Conservation (phyloP, 1,140 invertebrate species). For the Dryas iulia region DNA sequence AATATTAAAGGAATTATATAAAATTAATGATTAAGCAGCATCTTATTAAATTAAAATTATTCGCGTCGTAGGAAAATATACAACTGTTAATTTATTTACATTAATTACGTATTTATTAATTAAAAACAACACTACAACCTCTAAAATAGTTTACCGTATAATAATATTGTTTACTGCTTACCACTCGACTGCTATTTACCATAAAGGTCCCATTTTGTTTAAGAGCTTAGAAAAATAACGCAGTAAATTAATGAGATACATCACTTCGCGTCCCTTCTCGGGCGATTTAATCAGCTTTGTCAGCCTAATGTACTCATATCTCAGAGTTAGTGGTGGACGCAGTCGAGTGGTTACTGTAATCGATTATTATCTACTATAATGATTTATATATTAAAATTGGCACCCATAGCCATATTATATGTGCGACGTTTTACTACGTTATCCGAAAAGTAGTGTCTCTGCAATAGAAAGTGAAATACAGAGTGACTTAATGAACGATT, state of each 20-base stretch:
- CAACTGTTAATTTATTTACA: neutral
- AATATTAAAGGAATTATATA: no score
- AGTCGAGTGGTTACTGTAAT: neutral
- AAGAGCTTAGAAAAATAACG: constrained; percentile 2
- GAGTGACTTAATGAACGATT: no score
- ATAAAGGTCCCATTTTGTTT: neutral
- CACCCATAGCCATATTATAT: no score
- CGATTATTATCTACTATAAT: neutral
- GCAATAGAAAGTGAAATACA: no score
- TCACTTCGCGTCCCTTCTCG: constrained; percentile 12
- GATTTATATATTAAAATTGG: neutral
- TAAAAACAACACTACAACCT: no score
- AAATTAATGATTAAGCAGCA: no score
- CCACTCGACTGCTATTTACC: neutral
- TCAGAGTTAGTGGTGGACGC: neutral
- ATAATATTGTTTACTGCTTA: neutral
- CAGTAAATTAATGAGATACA: constrained; percentile 14
- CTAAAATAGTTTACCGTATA: no score
- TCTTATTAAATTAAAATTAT: neutral
- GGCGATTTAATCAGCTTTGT: constrained; percentile 17
- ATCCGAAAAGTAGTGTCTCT: no score
- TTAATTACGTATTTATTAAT: no score
- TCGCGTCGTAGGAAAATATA: no score
- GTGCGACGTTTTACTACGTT: no score
- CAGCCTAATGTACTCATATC: constrained; percentile 9